Evolutionary conservation across 2,888 invertebrate genomes (phyloP), one percentile per base, ranked within the genome.

Genomic region (Ectobius pallidus): DNA sequence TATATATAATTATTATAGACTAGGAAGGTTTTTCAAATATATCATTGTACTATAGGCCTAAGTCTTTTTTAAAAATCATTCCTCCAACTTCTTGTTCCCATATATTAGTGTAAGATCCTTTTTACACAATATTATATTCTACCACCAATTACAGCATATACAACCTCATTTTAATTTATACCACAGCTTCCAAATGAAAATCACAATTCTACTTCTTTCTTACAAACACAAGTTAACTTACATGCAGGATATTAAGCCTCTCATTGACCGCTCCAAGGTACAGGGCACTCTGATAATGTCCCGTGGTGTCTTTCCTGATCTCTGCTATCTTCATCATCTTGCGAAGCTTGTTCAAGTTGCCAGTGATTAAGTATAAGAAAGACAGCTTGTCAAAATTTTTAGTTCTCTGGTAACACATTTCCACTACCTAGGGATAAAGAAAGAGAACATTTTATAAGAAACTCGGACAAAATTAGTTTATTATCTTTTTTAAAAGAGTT

Each of bases 291-390:
- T 98, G 97, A 86, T 95, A 99, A 81, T 99, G 99, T 0, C 97
- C 95, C 2, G 97, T 97, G 1, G 92, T 90, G 80, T 99, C 99
- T 84, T 98, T 98, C 14, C 99, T 88, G 67, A 99, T 97, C 85
- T 99, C 99, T 0, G 99, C 99, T 75, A 99, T 99, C 85, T 98
- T 98, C 85, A 95, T 97, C 99, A 99, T 99, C 85, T 99, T 99
- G 77, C 92, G 90, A 76, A 99, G 85, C 82, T 99, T 99, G 74
- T 99, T 99, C 80, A 97, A 85, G 83, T 99, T 99, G 14, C 99
- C 99, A 18, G 99, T 99, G 77, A 99, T 96, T 49, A 99, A 87
- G 84, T 99, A 99, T 52, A 99, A 87, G 86, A 99, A 99, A 18
- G 97, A 94, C 0, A 99, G 88, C 84, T 98, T 98, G 84, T 99